Evolutionary conservation across 2,797 vertebrate species (phyloP).

Genomic region (Emydoidea blandingii): DNA sequence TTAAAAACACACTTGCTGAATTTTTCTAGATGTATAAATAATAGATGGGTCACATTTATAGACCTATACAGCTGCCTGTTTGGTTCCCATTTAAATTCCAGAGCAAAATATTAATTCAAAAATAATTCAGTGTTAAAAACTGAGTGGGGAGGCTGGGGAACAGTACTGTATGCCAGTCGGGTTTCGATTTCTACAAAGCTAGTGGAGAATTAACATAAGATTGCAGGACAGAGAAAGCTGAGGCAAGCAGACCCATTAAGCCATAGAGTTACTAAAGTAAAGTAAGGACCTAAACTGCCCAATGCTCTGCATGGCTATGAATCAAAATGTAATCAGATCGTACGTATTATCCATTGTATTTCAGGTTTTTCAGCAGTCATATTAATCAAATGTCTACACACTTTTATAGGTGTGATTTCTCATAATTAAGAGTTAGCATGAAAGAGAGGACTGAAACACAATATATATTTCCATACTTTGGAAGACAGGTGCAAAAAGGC

Average conservation of each 20-base stretch:
- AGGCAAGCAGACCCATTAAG: constrained; percentile 5
- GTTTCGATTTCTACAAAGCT: background rate
- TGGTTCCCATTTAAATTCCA: constrained; percentile 1
- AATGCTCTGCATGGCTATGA: background rate
- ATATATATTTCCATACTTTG: background rate
- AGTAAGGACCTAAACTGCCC: background rate
- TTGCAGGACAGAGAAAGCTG: background rate
- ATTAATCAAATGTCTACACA: background rate
- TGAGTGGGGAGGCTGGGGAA: background rate
- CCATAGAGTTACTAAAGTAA: background rate
- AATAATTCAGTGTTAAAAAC: background rate
- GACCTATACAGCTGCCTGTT: background rate
- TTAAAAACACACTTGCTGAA: background rate
- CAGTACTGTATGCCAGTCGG: background rate
- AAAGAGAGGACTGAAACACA: background rate
- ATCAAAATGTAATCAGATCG: constrained; percentile 16
- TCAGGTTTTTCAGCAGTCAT: constrained; percentile 11
- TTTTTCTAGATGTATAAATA: background rate
- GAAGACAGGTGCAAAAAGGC: background rate
- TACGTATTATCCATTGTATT: background rate
- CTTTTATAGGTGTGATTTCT: background rate
- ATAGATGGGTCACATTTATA: background rate
- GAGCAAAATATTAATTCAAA: background rate
- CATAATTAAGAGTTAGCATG: background rate
- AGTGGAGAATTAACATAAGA: constrained; percentile 18